A percentile compares a stretch with the other conserved stretches of the same genome.
phyloP scores from a whole-genome alignment of 2,113 vertebrate species.

The Osmerus eperlanus region DNA sequence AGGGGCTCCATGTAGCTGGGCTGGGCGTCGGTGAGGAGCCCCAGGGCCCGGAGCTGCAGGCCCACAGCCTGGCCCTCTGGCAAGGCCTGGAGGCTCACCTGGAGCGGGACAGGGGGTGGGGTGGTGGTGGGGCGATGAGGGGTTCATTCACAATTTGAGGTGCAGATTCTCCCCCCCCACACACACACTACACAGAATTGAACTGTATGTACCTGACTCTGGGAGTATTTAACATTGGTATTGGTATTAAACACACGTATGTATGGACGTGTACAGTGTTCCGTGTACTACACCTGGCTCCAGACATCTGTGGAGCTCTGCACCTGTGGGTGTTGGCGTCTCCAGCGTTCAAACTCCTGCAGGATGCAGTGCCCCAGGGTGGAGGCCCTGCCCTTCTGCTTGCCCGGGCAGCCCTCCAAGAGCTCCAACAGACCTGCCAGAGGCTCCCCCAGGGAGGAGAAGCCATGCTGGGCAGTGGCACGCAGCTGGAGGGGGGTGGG shows the following conservation, averaged over 20 bases:
- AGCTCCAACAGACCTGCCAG: conserved; percentile 61
- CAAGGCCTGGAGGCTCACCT: conserved; percentile 52
- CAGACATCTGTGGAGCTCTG: background rate
- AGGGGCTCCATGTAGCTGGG: conserved; percentile 53
- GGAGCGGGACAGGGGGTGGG: background rate
- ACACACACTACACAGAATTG: too few relatives aligned
- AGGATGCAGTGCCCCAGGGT: conserved; percentile 61
- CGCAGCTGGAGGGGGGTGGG: conserved; percentile 48
- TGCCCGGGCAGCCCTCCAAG: conserved; percentile 61
- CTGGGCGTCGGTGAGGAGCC: conserved; percentile 54
- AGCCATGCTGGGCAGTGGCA: conserved; percentile 49
- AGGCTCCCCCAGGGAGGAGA: conserved; percentile 65
- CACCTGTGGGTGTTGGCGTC: conserved; percentile 53
- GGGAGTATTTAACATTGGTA: too few relatives aligned
- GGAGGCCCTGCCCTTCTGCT: conserved; percentile 60
- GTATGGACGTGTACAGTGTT: too few relatives aligned
- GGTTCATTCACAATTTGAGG: too few relatives aligned
- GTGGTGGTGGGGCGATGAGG: too few relatives aligned
- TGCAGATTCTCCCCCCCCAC: too few relatives aligned
- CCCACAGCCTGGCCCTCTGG: conserved; percentile 31
- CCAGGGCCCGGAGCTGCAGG: conserved; percentile 61
- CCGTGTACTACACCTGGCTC: too few relatives aligned
- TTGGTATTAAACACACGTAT: too few relatives aligned
- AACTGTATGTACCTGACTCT: too few relatives aligned
- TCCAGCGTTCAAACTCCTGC: conserved; percentile 67